Percentiles rank a stretch among this genome's conserved stretches.
Evolutionary conservation across 2,888 invertebrate species (phyloP).

Genomic region (Tetragnatha montana): DNA sequence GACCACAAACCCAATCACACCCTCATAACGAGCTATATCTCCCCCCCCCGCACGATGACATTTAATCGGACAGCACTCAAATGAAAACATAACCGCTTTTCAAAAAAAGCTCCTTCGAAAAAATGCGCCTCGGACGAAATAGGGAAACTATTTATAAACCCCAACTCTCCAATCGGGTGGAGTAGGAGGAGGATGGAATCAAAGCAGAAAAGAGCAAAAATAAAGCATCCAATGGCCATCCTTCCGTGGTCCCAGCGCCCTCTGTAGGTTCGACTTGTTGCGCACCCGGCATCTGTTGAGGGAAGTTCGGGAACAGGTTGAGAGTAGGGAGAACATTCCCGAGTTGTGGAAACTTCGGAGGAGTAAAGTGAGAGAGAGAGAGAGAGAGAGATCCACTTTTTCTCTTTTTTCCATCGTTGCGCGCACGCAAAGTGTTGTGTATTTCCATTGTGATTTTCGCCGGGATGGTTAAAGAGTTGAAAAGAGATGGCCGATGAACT

Average conservation of each 20-base stretch:
- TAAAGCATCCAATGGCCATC: constrained; percentile 53
- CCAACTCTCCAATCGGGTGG: constrained; percentile 38
- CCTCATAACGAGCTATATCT: not conserved
- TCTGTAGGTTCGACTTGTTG: constrained; percentile 52
- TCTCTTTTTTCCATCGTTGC: not conserved
- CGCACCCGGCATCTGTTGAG: constrained; percentile 9
- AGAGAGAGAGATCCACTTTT: not conserved
- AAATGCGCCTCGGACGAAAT: constrained; percentile 16
- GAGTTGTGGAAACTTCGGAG: no score
- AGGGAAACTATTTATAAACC: constrained; percentile 56
- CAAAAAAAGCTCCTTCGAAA: constrained; percentile 30
- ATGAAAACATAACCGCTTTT: constrained; percentile 51
- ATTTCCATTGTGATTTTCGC: not conserved
- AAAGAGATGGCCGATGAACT: no score
- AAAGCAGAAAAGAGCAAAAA: constrained; percentile 20
- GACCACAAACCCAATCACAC: not conserved
- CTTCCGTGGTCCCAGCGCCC: constrained; percentile 28
- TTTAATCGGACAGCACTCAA: not conserved
- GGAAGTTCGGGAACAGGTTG: constrained; percentile 51
- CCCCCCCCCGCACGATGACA: not conserved
- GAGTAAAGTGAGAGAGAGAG: not conserved
- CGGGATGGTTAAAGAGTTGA: no score
- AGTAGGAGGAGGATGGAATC: constrained; percentile 10
- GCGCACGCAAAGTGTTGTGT: not conserved
- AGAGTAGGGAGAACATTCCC: not conserved